Evolutionary conservation across 2,888 invertebrate genomes (phyloP), one percentile per base, ranked within the genome.

Genomic region (Clivina fossor): DNA sequence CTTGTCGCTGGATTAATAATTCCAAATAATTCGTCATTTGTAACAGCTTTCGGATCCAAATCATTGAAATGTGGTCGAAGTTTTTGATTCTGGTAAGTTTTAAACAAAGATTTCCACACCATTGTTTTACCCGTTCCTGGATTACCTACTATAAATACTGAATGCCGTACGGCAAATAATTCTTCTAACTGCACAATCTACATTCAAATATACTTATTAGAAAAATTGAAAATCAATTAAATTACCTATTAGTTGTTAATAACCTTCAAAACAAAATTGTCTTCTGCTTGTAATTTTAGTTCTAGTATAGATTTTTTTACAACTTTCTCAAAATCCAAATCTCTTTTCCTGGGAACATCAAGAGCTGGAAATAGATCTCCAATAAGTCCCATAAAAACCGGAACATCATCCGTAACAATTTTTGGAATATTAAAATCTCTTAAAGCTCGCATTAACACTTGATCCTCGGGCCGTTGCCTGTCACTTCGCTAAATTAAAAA

Each of bases 351-450:
- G 0, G 94, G 94, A 4, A 95, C 93, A 69, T 95, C 92, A 13
- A 95, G 77, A 0, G 93, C 89, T 0, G 95, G 95, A 75, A 95
- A 95, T 59, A 95, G 75, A 71, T 95, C 95, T 0, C 93, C 91
- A 62, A 95, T 94, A 16, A 95, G 80, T 9, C 94, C 95, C 91
- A 95, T 90, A 70, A 95, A 95, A 1, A 95, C 88, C 0, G 92
- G 87, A 55, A 86, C 83, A 69, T 95, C 95, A 65, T 95, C 94
- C 0, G 93, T 91, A 5, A 95, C 85, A 63, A 95, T 93, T 79
- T 95, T 95, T 0, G 95, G 95, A 55, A 92, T 87, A 71, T 95
- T 95, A 71, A 95, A 95, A 77, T 95, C 95, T 73, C 95, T 79
- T 63, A 95, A 72, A 0, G 95, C 95, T 71, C 95, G 79, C 94